A percentile compares a stretch with the other conserved stretches of the same genome.
Conservation (phyloP, 2,797 vertebrate genomes). For the Mus minutoides region DNA sequence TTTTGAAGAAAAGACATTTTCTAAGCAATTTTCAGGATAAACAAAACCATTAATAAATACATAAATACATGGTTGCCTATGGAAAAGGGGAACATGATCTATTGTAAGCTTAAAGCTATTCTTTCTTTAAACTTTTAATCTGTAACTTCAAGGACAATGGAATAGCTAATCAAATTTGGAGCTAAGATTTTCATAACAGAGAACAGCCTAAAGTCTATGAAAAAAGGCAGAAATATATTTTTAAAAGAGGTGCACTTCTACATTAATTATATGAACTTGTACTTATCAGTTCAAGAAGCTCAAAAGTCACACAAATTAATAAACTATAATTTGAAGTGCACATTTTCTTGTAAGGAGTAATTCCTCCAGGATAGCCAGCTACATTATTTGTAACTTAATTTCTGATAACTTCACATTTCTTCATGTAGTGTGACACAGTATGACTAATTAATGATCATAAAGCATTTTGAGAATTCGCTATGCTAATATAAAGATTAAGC, state of each 20-base stretch:
- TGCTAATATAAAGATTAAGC: slow-evolving; percentile 43
- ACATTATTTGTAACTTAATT: slow-evolving; percentile 68
- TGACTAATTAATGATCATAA: slow-evolving; percentile 64
- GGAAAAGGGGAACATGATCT: background rate
- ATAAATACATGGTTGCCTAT: background rate
- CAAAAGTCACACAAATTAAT: background rate
- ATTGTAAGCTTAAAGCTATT: background rate
- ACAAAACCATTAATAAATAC: background rate
- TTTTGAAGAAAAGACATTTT: background rate
- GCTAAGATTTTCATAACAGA: background rate
- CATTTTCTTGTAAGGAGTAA: slow-evolving; percentile 10
- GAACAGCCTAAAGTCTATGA: background rate
- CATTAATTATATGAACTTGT: background rate
- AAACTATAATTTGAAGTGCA: slow-evolving; percentile 23
- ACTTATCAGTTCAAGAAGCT: slow-evolving; percentile 27
- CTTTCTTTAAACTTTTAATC: slow-evolving; percentile 31
- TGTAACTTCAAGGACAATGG: slow-evolving; percentile 16
- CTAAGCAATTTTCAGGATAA: background rate
- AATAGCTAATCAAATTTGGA: slow-evolving; percentile 28
- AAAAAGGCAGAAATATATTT: background rate
- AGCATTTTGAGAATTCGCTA: slow-evolving; percentile 33
- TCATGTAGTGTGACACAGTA: slow-evolving; percentile 46
- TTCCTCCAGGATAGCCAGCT: slow-evolving; percentile 44
- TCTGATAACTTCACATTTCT: slow-evolving; percentile 54
- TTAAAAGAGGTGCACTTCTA: background rate